Evolutionary conservation across 2,888 invertebrate species (phyloP), one percentile per base, ranked within the genome.

Genomic region (Catocala nupta): DNA sequence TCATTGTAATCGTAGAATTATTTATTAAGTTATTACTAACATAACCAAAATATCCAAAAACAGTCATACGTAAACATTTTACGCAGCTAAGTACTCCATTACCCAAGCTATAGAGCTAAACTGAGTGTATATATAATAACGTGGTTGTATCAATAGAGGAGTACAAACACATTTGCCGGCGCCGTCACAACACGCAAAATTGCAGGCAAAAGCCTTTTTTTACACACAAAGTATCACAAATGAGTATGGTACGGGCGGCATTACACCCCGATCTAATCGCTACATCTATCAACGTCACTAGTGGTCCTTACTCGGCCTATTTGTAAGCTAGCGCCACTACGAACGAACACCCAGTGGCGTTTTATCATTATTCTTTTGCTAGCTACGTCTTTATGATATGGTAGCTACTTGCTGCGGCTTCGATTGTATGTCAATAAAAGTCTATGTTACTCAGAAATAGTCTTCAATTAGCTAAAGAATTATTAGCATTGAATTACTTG

Each of bases 201-300:
- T 53, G 44, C 50, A 50, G 1, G 55, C 59, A 49, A 54, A 61
- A 55, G 50, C 8, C 34, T 55, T 67, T 68, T 47, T 66, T 63
- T 55, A 51, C 57, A 67, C 65, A 59, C 53, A 60, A 73, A 77
- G 64, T 73, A 69, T 71, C 64, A 70, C 61, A 75, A 77, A 75
- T 71, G 65, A 63, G 66, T 65, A 53, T 55, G 62, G 75, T 63
- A 64, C 67, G 69, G 67, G 39, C 70, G 63, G 63, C 73, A 72
- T 71, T 64, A 71, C 77, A 65, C 55, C 69, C 48, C 69, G 69
- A 80, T 81, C 76, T 81, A 75, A 82, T 83, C 74, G 71, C 65
- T 69, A 79, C 61, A 85, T 85, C 79, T 76, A 80, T 86, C 85
- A 86, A 83, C 75, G 85, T 86, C 84, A 62, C 55, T 57, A 60